A percentile compares a stretch with the other conserved stretches of the same genome.
Evolutionary conservation across 1,140 invertebrate genomes (phyloP).

Genomic region (Dendroctonus ponderosae): DNA sequence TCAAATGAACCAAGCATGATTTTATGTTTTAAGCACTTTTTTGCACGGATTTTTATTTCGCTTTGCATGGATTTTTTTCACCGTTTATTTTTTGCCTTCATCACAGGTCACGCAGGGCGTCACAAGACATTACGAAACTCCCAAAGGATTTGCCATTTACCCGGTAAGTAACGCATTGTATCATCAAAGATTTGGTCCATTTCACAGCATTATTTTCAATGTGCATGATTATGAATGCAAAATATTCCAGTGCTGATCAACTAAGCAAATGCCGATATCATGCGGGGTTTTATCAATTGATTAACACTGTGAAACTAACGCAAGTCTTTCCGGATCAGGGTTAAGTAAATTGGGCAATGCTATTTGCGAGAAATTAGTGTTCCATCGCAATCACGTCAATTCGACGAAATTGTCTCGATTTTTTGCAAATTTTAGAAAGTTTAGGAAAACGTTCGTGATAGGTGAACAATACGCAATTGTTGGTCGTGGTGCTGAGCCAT

Average conservation of each 20-base stretch:
- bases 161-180: constrained; percentile 42
- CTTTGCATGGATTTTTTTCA: constrained; percentile 49
- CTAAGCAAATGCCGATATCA: too few relatives aligned
- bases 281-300: neutral
- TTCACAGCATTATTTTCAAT: too few relatives aligned
- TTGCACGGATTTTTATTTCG: constrained; percentile 27
- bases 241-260: too few relatives aligned
- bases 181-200: neutral
- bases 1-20: neutral
- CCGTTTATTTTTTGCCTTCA: constrained; percentile 47
- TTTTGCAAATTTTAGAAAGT: too few relatives aligned
- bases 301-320: neutral
- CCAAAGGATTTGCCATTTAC: constrained; percentile 58
- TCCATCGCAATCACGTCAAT: too few relatives aligned
- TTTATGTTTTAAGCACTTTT: constrained; percentile 7
- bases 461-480: too few relatives aligned
- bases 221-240: too few relatives aligned
- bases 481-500: too few relatives aligned
- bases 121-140: constrained; percentile 67
- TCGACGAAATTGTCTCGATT: too few relatives aligned
- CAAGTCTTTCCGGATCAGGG: neutral
- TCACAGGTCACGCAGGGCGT: constrained; percentile 73
- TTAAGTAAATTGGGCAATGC: constrained; percentile 3
- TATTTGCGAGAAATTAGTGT: too few relatives aligned
- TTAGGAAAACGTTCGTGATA: too few relatives aligned